Evolutionary conservation across 2,888 invertebrate genomes (phyloP), one percentile per base, ranked within the genome.

Genomic region (Magallana nippona): DNA sequence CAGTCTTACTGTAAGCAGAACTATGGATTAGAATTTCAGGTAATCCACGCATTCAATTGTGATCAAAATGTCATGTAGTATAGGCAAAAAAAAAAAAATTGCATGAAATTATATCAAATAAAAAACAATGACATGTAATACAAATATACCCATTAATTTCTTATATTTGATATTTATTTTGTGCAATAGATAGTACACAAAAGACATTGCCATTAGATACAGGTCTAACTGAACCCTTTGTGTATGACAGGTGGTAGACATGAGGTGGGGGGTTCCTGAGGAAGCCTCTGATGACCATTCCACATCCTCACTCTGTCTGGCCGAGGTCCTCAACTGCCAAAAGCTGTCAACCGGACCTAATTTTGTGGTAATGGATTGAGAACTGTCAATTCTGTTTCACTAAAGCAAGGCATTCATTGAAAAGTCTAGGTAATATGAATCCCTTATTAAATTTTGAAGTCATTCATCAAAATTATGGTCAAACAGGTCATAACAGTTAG

Each of bases 1-100:
- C 88, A 91, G 71, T 82, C 87, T 22, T 89, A 90, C 82, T 90
- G 83, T 93, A 98, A 98, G 98, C 94, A 98, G 78, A 88, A 89
- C 15, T 88, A 92, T 87, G 92, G 91, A 44, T 85, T 92, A 80
- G 91, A 92, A 71, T 91, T 91, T 83, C 91, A 91, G 91, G 91
- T 92, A 86, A 13, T 27, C 10, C 8, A 57, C 55, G 17, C 15
- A n/a, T 32, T 79, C 17, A 77, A 77, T 27, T 32, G n/a, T 27
- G 15, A 10, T 77, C 27, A 32, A 15, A 77, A 77, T 10, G 27
- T 22, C 77, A 77, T 17, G 17, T n/a, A 5, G 2, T n/a, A 60
- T 60, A n/a, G 19, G 10, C 62, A 17, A 60, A 60, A 13, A 60
- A 17, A 60, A 60, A 3, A n/a, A 60, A 60, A 22, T 71, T 19